Percentiles rank a stretch among this genome's conserved stretches.
Evolutionary conservation across 2,888 invertebrate genomes (phyloP).

Genomic region (Meganola albula): DNA sequence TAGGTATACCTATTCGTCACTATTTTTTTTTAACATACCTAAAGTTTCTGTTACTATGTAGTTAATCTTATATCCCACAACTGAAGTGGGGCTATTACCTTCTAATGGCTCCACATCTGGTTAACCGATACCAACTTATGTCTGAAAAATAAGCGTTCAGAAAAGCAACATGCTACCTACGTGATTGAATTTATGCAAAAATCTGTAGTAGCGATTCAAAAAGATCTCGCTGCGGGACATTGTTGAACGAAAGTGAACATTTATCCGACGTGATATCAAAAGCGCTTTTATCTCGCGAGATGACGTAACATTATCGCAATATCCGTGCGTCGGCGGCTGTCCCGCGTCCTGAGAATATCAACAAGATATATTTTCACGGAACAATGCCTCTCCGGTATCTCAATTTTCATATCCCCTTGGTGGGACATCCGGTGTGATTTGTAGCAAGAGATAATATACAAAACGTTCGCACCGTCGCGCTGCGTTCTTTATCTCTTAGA

Average conservation of each 20-base stretch:
- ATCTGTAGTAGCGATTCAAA: slow-evolving; percentile 22
- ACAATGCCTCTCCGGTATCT: slow-evolving; percentile 74
- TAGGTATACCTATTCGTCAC: too few species aligned
- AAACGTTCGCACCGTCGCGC: slow-evolving; percentile 59
- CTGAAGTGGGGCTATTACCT: too few species aligned
- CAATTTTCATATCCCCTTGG: slow-evolving; percentile 74
- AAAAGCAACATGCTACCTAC: too few species aligned
- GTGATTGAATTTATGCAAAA: slow-evolving; percentile 18
- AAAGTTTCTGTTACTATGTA: too few species aligned
- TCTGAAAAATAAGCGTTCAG: slow-evolving; percentile 3
- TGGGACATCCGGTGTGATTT: slow-evolving; percentile 74
- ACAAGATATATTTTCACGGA: slow-evolving; percentile 75
- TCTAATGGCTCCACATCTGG: too few species aligned
- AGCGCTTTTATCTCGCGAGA: slow-evolving; percentile 60
- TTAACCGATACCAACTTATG: too few species aligned
- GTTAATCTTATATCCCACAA: too few species aligned
- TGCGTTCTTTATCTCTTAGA: slow-evolving; percentile 49
- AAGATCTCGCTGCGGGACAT: slow-evolving; percentile 14
- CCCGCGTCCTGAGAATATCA: slow-evolving; percentile 67
- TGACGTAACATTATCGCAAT: slow-evolving; percentile 71
- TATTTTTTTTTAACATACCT: too few species aligned
- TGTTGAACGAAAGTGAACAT: slow-evolving; percentile 53
- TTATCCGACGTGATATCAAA: slow-evolving; percentile 58
- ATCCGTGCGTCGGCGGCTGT: slow-evolving; percentile 65
- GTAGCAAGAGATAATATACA: slow-evolving; percentile 74